These are phyloP conservation scores for Otis tarda DNA, from an alignment of 2,113 vertebrate species.

Conservation along the genomic window DNA sequence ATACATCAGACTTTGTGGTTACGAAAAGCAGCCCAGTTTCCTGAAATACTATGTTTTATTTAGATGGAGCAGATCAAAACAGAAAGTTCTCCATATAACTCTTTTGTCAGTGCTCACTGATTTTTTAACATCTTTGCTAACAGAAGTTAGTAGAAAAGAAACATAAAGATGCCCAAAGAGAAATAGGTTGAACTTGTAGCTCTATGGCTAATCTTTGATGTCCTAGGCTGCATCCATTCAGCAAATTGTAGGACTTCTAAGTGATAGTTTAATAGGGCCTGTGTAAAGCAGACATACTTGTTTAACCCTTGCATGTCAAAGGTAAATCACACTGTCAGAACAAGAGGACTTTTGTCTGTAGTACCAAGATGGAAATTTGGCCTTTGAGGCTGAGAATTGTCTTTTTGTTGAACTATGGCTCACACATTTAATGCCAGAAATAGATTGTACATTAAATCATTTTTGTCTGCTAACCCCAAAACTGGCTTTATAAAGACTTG, in stretches of 20 bases:
- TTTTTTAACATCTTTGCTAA: neutral
- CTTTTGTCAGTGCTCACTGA: neutral
- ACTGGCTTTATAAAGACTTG: neutral
- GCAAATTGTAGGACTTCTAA: neutral
- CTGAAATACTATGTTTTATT: slow-evolving; percentile 18
- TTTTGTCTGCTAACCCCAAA: neutral
- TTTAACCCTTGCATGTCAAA: neutral
- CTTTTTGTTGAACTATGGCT: neutral
- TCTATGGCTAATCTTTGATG: neutral
- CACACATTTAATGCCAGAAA: neutral
- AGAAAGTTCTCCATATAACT: neutral
- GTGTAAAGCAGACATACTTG: neutral
- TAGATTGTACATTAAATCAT: neutral
- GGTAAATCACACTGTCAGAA: neutral
- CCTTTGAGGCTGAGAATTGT: neutral
- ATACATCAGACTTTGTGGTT: neutral
- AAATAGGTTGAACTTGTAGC: neutral
- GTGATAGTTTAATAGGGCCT: neutral
- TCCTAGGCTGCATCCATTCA: neutral
- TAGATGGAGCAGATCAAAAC: neutral
- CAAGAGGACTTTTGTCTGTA: neutral
- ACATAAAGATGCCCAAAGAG: neutral
- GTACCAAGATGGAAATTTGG: neutral
- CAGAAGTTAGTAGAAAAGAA: neutral
- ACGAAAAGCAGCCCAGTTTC: neutral